These are phyloP conservation scores for Drosophila helvetica DNA, from an alignment of 2,888 invertebrate species.

Conservation along the genomic window DNA sequence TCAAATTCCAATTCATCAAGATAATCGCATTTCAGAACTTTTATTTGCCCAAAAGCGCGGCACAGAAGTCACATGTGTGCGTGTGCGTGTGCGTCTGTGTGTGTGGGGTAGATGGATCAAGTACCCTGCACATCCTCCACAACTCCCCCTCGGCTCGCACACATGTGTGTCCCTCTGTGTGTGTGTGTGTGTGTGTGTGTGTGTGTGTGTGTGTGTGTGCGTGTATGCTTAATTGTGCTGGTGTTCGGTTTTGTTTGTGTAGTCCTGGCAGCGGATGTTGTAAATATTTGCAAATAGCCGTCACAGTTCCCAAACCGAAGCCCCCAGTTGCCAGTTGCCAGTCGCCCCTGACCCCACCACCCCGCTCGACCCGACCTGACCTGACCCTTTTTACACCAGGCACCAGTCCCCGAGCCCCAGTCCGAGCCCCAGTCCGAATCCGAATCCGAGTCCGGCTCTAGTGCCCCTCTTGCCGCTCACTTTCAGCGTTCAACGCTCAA, in stretches of 20 bases:
- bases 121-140: not conserved
- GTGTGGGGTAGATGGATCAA: not conserved
- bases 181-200: conserved; percentile 7
- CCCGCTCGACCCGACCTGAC: not conserved
- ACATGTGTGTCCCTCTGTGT: too few relatives aligned
- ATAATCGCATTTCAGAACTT: conserved; percentile 82
- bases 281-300: conserved; percentile 77
- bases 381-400: not conserved
- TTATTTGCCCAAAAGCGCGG: conserved; percentile 70
- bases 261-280: conserved; percentile 72
- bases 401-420: not conserved
- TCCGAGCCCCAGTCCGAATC: not conserved
- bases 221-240: conserved; percentile 39
- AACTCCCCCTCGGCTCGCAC: not conserved
- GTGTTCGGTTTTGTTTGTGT: conserved; percentile 50
- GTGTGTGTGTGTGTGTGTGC: conserved; percentile 12
- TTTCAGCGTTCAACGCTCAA: conserved; percentile 31
- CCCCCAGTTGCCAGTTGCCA: not conserved
- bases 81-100: conserved; percentile 20
- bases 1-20: conserved; percentile 82
- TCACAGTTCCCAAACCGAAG: conserved; percentile 41
- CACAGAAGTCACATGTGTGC: conserved; percentile 47
- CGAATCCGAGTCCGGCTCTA: not conserved
- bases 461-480: conserved; percentile 9
- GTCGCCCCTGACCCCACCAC: not conserved